Evolutionary conservation across 2,888 invertebrate species (phyloP), one percentile per base, ranked within the genome.

Genomic region (Noctua comes): DNA sequence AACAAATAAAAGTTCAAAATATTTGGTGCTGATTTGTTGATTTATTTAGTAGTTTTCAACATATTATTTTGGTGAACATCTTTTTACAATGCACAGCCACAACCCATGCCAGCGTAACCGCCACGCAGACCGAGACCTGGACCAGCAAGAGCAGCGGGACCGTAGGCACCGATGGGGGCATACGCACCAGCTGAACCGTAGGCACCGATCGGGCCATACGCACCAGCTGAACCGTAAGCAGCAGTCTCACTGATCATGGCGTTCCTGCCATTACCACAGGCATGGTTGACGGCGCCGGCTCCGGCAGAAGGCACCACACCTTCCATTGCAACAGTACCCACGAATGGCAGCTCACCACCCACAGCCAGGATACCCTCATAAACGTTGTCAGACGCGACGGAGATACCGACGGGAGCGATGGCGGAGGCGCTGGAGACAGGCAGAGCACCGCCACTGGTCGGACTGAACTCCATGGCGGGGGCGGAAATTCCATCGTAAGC

Each of bases 271-370:
- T 88, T 86, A 46, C 94, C 94, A 66, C 94, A 93, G 8, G 92
- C 91, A 75, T 94, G 92, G 0, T 90, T 84, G 21, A 94, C 90
- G 4, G 86, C 86, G 16, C 92, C 93, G 66, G 88, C 80, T 16
- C 95, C 94, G 73, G 87, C 88, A 77, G 94, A 93, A 51, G 90
- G 90, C 24, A 94, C 90, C 46, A 80, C 80, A 36, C 94, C 94
- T 27, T 93, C 89, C 84, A 93, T 91, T 51, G 79, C 85, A 46
- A 93, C 93, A 68, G 91, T 88, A 48, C 93, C 91, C 65, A 91
- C 78, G 77, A 93, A 90, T 46, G 93, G 92, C 65, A 93, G 84
- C 79, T 91, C 90, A 36, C 93, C 92, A n/a, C 82, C 86, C 43
- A 92, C 91, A 7, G 83, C 85, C n/a, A 92, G 46, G 7, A 16